Evolutionary conservation across 2,888 invertebrate species (phyloP).

Genomic region (Psylliodes chrysocephalus): DNA sequence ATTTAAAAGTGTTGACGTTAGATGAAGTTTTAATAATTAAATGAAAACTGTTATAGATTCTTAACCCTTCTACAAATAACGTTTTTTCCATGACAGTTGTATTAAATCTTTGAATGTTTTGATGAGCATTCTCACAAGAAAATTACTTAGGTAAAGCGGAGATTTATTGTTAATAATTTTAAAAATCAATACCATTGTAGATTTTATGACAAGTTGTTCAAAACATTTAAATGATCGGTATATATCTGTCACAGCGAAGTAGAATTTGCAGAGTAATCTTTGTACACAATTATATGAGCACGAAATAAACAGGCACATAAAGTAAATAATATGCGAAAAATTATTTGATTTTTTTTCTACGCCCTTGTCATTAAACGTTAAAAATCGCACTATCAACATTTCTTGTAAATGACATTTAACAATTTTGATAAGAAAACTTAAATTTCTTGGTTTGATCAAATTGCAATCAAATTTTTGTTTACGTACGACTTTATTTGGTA

Average conservation of each 20-base stretch:
- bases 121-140: no score
- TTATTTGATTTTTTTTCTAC: no score
- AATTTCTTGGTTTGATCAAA: no score
- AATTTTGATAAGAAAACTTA: no score
- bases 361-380: no score
- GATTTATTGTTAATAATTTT: conserved; percentile 12
- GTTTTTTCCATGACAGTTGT: conserved; percentile 11
- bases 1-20: background rate
- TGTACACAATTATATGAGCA: background rate
- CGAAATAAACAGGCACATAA: no score
- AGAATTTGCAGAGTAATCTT: conserved; percentile 13
- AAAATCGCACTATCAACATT: no score
- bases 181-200: background rate
- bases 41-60: conserved; percentile 6
- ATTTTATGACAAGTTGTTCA: conserved; percentile 8
- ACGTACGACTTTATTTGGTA: no score
- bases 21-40: background rate
- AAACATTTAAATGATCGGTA: conserved; percentile 7
- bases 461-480: no score
- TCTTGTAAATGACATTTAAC: no score
- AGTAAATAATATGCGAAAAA: no score
- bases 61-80: conserved; percentile 6
- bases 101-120: conserved; percentile 9
- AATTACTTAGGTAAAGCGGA: conserved; percentile 13
- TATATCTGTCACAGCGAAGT: conserved; percentile 4